Evolutionary conservation across 2,888 invertebrate genomes (phyloP), one percentile per base, ranked within the genome.

Genomic region (Limnephilus auricula): DNA sequence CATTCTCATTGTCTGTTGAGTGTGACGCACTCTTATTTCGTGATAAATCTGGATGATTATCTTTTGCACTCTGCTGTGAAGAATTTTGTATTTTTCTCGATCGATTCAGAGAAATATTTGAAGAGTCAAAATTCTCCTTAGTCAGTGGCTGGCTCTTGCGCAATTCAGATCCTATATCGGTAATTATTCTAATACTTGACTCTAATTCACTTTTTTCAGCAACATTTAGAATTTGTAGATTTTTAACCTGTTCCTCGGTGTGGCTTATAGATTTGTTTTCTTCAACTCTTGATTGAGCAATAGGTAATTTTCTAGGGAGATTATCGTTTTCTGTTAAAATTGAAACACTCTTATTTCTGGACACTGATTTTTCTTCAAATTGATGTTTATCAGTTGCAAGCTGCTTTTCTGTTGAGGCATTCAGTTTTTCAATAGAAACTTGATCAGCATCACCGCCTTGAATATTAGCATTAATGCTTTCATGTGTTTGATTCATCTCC

Each of bases 401-500:
- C 9, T 12, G 18, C n/a, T 15, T 86, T 18, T 65, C 45, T 65
- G n/a, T 31, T 18, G 40, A n/a, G 31, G 10, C 85, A 85, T 31
- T 45, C 50, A 30, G 31, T 86, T n/a, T 45, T 45, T 50, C 45
- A 50, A 30, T 31, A 45, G n/a, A 13, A 30, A 40, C 45, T 30
- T 18, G n/a, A 85, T 5, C 9, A 45, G 4, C 45, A 82, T 82
- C 32, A 31, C 80, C 80, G 2, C 31, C 30, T 31, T 40, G 45
- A 85, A 9, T 37, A 15, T 30, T 4, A 45, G 50, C 15, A 65
- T 50, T 50, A 31, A 50, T 50, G 18, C 31, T 50, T 45, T 65
- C 65, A 65, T 65, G 65, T 25, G 65, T 65, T n/a, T 65, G 80
- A 50, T 89, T 31, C 30, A 31, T 82, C 80, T 80, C 89, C 45